Conservation (phyloP, 2,113 vertebrate genomes). For the Pyrgilauda ruficollis region DNA sequence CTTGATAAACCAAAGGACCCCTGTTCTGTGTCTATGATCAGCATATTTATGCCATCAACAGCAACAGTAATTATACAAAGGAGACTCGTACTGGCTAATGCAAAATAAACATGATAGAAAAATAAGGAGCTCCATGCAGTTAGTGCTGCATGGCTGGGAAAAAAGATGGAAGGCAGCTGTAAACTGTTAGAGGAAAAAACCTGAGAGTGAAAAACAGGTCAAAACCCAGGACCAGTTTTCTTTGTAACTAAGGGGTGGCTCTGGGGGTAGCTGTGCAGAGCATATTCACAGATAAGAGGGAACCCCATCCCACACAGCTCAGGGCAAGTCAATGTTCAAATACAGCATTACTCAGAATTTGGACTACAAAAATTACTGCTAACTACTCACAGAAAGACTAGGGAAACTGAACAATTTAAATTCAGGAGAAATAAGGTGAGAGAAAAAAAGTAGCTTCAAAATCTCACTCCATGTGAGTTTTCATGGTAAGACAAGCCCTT, state of each 20-base stretch:
- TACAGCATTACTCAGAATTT: neutral
- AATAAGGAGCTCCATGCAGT: neutral
- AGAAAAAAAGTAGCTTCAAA: neutral
- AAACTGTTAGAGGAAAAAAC: neutral
- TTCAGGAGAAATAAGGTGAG: neutral
- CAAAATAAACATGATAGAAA: neutral
- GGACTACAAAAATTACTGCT: neutral
- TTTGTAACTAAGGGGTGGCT: neutral
- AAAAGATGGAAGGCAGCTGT: neutral
- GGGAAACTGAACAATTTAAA: neutral
- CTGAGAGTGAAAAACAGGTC: neutral
- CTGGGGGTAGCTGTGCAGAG: neutral
- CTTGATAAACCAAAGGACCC: neutral
- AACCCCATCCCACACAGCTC: neutral
- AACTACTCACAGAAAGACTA: neutral
- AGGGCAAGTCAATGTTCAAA: neutral
- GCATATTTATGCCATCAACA: neutral
- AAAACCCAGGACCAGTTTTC: neutral
- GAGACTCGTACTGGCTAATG: neutral
- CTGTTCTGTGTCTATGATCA: neutral
- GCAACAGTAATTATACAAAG: neutral
- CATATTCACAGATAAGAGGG: neutral
- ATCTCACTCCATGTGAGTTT: neutral
- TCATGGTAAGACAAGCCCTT: neutral
- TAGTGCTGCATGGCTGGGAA: neutral